phyloP scores from a whole-genome alignment of 2,888 invertebrate species.

The Clunio marinus region DNA sequence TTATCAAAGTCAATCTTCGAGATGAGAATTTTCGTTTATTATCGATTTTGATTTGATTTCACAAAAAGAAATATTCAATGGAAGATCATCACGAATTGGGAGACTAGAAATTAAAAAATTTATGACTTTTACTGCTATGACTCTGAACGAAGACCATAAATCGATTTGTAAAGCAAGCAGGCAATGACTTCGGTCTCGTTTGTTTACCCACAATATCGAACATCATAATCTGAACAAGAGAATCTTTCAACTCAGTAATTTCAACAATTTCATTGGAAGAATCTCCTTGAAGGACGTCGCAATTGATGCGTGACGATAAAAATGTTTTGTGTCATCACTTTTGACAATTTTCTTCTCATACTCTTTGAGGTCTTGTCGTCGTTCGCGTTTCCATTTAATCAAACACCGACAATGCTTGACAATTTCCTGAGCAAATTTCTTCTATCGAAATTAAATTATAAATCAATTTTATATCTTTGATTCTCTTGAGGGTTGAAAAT shows the following conservation, averaged over 20 bases:
- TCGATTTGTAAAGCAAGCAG: conserved; percentile 4
- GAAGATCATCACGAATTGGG: too few species aligned
- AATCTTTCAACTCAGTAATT: too few species aligned
- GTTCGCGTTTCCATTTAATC: conserved; percentile 17
- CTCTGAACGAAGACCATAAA: not conserved
- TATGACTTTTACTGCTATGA: not conserved
- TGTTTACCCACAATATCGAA: not conserved
- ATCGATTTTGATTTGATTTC: too few species aligned
- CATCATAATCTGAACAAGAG: not conserved
- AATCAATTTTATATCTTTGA: conserved; percentile 7
- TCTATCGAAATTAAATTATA: conserved; percentile 1
- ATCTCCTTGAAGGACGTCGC: too few species aligned
- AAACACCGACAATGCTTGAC: not conserved
- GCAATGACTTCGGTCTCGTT: not conserved
- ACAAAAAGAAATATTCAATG: too few species aligned
- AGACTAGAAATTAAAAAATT: not conserved
- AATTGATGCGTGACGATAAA: too few species aligned
- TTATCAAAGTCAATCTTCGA: not conserved
- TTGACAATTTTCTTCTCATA: not conserved
- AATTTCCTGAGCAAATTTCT: not conserved
- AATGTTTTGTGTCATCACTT: not conserved
- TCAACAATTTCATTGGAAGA: too few species aligned
- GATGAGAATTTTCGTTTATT: not conserved
- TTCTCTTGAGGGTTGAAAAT: not conserved
- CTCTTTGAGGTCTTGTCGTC: too few species aligned